phyloP scores from a whole-genome alignment of 2,888 invertebrate species.

The Meiosimyza decipiens region DNA sequence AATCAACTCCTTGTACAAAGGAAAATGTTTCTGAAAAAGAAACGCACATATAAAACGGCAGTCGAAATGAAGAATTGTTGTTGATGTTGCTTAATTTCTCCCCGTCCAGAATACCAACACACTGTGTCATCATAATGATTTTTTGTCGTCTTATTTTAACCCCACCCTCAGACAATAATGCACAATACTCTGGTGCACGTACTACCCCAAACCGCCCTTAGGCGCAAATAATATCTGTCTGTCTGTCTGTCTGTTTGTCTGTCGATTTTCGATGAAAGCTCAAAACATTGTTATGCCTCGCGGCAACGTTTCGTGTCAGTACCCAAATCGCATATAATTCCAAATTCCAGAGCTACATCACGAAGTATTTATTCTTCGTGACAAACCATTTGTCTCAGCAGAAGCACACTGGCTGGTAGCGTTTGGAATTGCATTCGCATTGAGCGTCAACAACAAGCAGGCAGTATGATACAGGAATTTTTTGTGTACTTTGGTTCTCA shows the following conservation, averaged over 20 bases:
- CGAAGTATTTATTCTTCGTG: conserved; percentile 68
- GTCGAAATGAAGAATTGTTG: conserved; percentile 3
- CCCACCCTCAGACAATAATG: too few species aligned
- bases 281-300: conserved; percentile 1
- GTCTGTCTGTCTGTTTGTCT: background rate
- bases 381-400: conserved; percentile 66
- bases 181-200: too few species aligned
- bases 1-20: background rate
- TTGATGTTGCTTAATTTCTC: background rate
- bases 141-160: background rate
- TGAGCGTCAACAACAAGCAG: conserved; percentile 23
- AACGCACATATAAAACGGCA: background rate
- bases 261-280: background rate
- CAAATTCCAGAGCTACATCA: conserved; percentile 65
- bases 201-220: too few species aligned
- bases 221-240: too few species aligned
- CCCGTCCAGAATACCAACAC: background rate
- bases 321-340: conserved; percentile 66
- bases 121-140: background rate
- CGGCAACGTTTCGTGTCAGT: conserved; percentile 10
- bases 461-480: conserved; percentile 11
- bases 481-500: background rate
- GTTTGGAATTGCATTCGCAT: conserved; percentile 34
- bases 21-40: background rate
- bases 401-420: conserved; percentile 42